Evolutionary conservation across 92 coral and sea anemone species (phyloP), one percentile per base, ranked within the genome.

Genomic region (Actinostola sp.): DNA sequence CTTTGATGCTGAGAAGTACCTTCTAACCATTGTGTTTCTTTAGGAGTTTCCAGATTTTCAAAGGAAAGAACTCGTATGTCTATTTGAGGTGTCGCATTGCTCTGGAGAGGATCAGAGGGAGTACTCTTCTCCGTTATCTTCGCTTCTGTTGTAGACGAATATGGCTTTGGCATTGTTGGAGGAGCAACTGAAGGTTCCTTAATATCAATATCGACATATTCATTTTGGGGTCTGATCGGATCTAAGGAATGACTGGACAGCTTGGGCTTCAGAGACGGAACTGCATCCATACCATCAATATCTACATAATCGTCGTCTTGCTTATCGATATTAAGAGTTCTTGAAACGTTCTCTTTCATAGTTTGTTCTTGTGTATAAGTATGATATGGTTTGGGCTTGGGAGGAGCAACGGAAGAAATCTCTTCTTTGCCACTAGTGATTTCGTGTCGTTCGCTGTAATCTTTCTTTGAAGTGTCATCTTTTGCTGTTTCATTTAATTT

Each of bases 361-460:
- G 52, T 14, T 31, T 2, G 70, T 23, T 39, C 70, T 42, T 43
- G 2, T 27, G 36, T 20, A 16, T 24, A 29, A 24, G 38, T 10
- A 24, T 39, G 28, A 28, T 64, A 36, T 8, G 70, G 70, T 31
- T 64, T 42, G 11, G 70, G 70, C 48, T 64, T 64, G 10, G 70
- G 70, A 12, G 70, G 70, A 0, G 51, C 36, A 20, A 43, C 21
- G 20, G 48, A 39, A 61, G 66, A 61, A 35, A 36, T 36, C 11
- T 11, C 42, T 36, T 36, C 42, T 36, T 46, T 46, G 2, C 3
- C 53, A 46, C 53, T 3, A 19, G 53, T 46, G 53, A 46, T 13
- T 46, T 46, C 11, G 11, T n/a, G n/a, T n/a, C n/a, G n/a, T n/a
- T 36, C 42, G 11, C 42, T 36, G 42, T 36, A 4, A 11, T 36